Conservation (phyloP, 2,113 vertebrate species). For the Pampusana beccarii region DNA sequence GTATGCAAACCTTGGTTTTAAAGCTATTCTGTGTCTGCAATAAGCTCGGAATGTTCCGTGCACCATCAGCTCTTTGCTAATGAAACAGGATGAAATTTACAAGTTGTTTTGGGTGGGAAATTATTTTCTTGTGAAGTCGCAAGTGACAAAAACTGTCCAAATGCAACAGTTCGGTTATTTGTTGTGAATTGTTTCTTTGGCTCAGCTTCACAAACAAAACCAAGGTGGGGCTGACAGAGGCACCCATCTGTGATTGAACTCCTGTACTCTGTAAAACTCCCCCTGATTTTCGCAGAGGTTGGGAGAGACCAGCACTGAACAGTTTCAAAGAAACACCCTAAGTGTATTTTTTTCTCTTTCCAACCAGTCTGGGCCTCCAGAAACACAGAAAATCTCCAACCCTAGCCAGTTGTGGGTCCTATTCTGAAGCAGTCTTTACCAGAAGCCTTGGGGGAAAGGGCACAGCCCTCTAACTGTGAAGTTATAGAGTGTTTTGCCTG, state of each 20-base stretch:
- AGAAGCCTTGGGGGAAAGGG: neutral
- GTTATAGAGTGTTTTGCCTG: neutral
- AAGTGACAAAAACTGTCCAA: neutral
- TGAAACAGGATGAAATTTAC: neutral
- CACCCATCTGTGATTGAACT: constrained; percentile 32
- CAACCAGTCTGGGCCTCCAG: neutral
- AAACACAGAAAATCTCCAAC: neutral
- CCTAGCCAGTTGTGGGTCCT: neutral
- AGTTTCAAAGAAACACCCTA: neutral
- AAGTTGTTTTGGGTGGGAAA: neutral
- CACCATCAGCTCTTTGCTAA: neutral
- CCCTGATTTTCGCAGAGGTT: neutral
- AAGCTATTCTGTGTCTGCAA: neutral
- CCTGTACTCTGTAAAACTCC: neutral
- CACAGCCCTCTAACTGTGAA: neutral
- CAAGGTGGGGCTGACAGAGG: constrained; percentile 27
- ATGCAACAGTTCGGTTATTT: neutral
- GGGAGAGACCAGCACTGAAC: neutral
- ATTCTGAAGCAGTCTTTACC: neutral
- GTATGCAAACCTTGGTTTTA: neutral
- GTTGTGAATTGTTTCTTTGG: constrained; percentile 37
- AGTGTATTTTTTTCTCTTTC: neutral
- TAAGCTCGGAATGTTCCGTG: neutral
- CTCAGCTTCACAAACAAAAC: neutral
- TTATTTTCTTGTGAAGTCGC: neutral